Evolutionary conservation across 2,797 vertebrate genomes (phyloP).

Genomic region (Streptopelia turtur): DNA sequence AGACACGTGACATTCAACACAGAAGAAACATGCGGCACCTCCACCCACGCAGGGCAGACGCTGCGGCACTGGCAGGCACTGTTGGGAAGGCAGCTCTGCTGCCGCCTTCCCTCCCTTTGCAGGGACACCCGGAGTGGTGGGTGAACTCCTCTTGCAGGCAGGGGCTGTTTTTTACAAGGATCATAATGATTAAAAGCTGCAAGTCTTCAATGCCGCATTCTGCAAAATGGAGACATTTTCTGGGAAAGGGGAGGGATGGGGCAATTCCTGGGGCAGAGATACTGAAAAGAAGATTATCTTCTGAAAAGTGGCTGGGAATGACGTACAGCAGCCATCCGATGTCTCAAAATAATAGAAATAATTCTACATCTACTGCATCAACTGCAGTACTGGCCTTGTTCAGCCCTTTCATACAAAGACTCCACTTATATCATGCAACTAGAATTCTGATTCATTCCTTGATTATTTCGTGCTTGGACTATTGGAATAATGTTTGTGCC

Average conservation of each 20-base stretch:
- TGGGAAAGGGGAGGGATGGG: background rate
- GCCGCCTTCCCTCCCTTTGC: background rate
- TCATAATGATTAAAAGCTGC: background rate
- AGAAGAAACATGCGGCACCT: background rate
- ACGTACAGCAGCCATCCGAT: background rate
- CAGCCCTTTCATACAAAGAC: background rate
- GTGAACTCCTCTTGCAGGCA: background rate
- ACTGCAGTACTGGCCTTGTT: background rate
- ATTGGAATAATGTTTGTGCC: slow-evolving; percentile 6
- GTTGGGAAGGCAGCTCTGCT: background rate
- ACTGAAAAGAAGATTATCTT: background rate
- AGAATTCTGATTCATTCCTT: slow-evolving; percentile 19
- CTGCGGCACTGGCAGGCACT: background rate
- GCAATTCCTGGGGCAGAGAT: background rate
- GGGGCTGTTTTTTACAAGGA: background rate
- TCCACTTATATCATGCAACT: background rate
- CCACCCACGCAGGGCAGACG: background rate
- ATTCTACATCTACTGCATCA: background rate
- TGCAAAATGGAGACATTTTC: background rate
- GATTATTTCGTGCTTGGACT: slow-evolving; percentile 28
- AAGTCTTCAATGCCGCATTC: background rate
- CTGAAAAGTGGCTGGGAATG: background rate
- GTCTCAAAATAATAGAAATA: slow-evolving; percentile 15
- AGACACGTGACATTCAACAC: background rate
- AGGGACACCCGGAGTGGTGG: background rate